Conservation (phyloP, 2,797 vertebrate genomes). For the Chelonia mydas region DNA sequence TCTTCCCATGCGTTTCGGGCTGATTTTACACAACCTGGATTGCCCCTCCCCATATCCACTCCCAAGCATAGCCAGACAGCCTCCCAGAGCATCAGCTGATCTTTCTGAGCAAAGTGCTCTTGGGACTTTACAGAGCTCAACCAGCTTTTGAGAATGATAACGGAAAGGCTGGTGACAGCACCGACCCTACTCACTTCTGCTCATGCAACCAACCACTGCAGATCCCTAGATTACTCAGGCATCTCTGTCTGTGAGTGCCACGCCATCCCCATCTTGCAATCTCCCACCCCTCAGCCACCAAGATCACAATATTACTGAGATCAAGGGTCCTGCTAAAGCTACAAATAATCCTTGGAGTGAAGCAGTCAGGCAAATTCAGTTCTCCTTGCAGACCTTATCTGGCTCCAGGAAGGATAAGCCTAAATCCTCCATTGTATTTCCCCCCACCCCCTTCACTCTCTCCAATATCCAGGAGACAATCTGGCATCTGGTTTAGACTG, state of each 20-base stretch:
- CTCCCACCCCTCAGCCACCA: neutral
- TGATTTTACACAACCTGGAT: neutral
- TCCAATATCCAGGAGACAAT: neutral
- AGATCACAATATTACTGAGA: neutral
- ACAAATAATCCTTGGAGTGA: neutral
- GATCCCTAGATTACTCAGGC: neutral
- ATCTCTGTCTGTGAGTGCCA: fast-evolving
- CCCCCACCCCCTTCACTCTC: neutral
- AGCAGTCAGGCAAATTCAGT: neutral
- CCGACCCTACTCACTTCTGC: neutral
- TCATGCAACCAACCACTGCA: neutral
- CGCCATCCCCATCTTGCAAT: neutral
- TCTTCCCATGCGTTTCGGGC: neutral
- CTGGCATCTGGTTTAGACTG: fast-evolving
- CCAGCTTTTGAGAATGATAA: neutral
- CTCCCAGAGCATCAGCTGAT: neutral
- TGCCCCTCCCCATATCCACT: neutral
- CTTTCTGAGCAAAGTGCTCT: neutral
- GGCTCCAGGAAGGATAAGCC: neutral
- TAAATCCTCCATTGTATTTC: neutral
- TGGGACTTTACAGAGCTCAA: neutral
- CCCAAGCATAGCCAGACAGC: neutral
- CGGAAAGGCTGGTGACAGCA: neutral
- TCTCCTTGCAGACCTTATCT: constrained; percentile 4
- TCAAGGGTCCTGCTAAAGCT: neutral